Evolutionary conservation across 1,140 invertebrate genomes (phyloP).

Genomic region (Pogonomyrmex barbatus): DNA sequence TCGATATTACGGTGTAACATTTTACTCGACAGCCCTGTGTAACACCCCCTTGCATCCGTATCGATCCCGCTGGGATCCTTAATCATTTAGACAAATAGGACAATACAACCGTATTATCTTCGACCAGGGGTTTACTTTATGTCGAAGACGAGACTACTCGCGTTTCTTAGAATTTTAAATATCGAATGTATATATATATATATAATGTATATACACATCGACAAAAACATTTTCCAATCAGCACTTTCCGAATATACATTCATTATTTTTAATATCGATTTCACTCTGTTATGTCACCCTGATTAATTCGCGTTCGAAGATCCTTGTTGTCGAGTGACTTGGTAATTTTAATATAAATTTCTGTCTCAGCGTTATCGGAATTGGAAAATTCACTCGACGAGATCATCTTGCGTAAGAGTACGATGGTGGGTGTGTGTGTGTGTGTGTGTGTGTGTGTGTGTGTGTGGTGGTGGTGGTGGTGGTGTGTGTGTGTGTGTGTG

Average conservation of each 20-base stretch:
- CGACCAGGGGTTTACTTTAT: constrained; percentile 13
- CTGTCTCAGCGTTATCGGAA: neutral
- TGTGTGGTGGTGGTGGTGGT: too few relatives aligned
- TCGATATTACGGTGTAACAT: constrained; percentile 38
- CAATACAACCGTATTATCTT: neutral
- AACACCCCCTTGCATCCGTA: neutral
- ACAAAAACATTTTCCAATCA: constrained; percentile 21
- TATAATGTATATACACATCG: neutral
- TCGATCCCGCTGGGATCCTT: neutral
- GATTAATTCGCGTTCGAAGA: constrained; percentile 20
- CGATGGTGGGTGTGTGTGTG: too few relatives aligned
- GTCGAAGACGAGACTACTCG: constrained; percentile 32
- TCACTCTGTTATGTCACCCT: neutral
- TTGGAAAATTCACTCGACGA: constrained; percentile 19
- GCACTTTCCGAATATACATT: neutral
- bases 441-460: too few relatives aligned
- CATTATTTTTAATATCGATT: neutral
- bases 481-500: too few relatives aligned
- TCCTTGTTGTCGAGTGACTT: neutral
- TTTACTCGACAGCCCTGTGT: constrained; percentile 21
- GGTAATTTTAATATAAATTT: constrained; percentile 6
- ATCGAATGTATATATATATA: constrained; percentile 12
- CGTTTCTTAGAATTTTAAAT: constrained; percentile 34
- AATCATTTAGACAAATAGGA: constrained; percentile 5
- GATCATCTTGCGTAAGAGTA: constrained; percentile 1